Percentiles rank a stretch among this genome's conserved stretches.
Evolutionary conservation across 2,888 invertebrate genomes (phyloP).

Genomic region (Hydrotaea cyrtoneurina): DNA sequence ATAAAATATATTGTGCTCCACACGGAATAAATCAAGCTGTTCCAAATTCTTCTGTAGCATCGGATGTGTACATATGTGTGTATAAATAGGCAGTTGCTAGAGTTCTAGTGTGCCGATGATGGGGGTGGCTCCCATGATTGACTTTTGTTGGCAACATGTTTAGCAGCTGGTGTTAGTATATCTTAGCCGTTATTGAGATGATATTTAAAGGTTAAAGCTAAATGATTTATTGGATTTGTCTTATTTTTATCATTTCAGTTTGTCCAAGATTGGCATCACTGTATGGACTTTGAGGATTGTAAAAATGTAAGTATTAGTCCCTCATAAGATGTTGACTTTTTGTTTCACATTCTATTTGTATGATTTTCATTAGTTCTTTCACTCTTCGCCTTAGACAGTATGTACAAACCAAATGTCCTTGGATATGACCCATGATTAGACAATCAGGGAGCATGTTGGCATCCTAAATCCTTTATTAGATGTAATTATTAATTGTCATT

Average conservation of each 20-base stretch:
- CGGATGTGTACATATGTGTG: neutral
- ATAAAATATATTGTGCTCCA: neutral
- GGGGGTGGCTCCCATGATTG: slow-evolving; percentile 8
- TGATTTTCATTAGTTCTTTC: neutral
- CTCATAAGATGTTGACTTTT: neutral
- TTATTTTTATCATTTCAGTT: slow-evolving; percentile 74
- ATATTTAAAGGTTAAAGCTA: neutral
- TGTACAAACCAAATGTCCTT: neutral
- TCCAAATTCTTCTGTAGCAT: neutral
- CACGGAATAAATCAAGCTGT: slow-evolving; percentile 2
- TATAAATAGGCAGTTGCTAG: neutral
- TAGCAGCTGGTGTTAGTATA: slow-evolving; percentile 32
- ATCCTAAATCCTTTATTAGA: neutral
- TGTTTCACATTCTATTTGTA: neutral
- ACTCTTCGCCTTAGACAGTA: neutral
- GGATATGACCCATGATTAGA: neutral
- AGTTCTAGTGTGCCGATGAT: neutral
- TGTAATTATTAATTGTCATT: neutral
- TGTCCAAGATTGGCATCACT: slow-evolving; percentile 80
- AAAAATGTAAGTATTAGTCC: slow-evolving; percentile 78
- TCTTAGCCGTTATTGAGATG: slow-evolving; percentile 23
- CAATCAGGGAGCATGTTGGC: slow-evolving; percentile 4
- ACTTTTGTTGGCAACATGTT: neutral
- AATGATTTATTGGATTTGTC: slow-evolving; percentile 29
- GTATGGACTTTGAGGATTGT: slow-evolving; percentile 80